Evolutionary conservation across 2,888 invertebrate species (phyloP).

Genomic region (Diarsia rubi): DNA sequence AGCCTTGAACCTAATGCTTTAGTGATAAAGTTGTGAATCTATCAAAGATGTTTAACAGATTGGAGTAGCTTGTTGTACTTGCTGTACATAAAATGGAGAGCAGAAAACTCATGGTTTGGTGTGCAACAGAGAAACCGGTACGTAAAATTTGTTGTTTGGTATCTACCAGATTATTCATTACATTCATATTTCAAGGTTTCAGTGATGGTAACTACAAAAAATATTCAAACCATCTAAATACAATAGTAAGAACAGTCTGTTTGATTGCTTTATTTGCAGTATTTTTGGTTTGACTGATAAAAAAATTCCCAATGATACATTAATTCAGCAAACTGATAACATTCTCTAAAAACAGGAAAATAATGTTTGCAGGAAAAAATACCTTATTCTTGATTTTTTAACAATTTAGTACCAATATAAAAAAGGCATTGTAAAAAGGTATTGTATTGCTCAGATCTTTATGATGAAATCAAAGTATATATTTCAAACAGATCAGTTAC

Average conservation of each 20-base stretch:
- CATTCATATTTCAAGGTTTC: neutral
- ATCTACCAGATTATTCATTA: neutral
- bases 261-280: slow-evolving; percentile 3
- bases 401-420: neutral
- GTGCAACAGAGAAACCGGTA: neutral
- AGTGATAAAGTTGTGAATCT: too few species aligned
- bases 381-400: too few species aligned
- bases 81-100: neutral
- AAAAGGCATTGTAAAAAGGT: neutral
- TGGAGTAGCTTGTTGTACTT: too few species aligned
- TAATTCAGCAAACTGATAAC: slow-evolving; percentile 19
- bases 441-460: neutral
- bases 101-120: neutral
- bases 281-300: slow-evolving; percentile 26
- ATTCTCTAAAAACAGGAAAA: slow-evolving; percentile 8
- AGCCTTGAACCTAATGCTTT: too few species aligned
- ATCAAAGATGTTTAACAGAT: too few species aligned
- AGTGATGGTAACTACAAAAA: neutral
- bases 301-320: slow-evolving; percentile 14
- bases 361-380: neutral
- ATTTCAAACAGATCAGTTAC: neutral
- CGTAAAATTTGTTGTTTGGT: neutral
- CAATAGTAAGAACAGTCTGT: neutral
- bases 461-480: neutral
- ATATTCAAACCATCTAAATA: neutral